Conservation (phyloP, 2,797 vertebrate genomes). For the Eleutherodactylus coqui region DNA sequence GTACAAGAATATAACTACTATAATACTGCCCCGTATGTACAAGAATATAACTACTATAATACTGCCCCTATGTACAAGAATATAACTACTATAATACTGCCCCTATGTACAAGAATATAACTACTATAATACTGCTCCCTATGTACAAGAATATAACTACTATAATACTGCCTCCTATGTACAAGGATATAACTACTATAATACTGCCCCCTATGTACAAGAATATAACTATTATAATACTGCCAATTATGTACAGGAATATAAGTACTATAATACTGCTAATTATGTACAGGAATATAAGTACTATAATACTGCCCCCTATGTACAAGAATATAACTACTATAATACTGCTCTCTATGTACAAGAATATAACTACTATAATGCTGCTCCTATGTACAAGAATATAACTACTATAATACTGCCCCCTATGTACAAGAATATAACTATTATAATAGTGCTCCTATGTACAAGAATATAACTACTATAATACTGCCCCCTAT, state of each 20-base stretch:
- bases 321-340: not conserved
- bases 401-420: no score
- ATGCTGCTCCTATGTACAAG: not conserved
- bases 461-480: not conserved
- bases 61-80: no score
- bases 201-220: no score
- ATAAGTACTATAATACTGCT: not conserved
- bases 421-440: not conserved
- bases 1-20: not conserved
- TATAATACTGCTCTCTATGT: not conserved
- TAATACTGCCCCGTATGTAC: no score
- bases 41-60: no score
- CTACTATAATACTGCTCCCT: no score
- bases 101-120: no score
- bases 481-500: not conserved
- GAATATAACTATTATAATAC: no score
- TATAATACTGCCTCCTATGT: no score
- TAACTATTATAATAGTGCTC: not conserved
- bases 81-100: no score
- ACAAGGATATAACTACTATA: no score
- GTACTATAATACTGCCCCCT: conserved; percentile 11
- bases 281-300: not conserved
- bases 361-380: not conserved
- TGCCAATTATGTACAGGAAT: not conserved
- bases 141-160: no score